Evolutionary conservation across 2,888 invertebrate genomes (phyloP).

Genomic region (Cheilosia vernalis): DNA sequence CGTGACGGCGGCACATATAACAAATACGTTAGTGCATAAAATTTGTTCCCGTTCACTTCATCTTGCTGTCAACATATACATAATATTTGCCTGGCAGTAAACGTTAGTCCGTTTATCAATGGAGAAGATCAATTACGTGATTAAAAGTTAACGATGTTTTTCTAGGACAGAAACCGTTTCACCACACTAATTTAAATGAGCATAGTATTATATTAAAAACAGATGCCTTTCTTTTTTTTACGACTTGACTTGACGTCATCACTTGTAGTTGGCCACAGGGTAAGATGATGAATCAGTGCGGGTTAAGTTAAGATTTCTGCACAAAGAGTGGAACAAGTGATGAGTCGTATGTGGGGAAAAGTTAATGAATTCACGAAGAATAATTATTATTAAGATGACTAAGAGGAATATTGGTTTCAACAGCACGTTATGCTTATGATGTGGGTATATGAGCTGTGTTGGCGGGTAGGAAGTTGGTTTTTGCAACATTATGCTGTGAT

Average conservation of each 20-base stretch:
- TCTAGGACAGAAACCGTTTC: not conserved
- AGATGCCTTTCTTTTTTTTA: conserved; percentile 1
- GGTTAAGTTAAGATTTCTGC: conserved; percentile 22
- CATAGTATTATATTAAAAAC: not conserved
- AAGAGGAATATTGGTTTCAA: not conserved
- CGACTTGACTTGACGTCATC: conserved; percentile 17
- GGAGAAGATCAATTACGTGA: conserved; percentile 3
- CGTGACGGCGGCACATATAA: too few relatives aligned
- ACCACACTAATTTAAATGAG: not conserved
- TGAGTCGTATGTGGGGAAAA: conserved; percentile 22
- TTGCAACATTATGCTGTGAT: too few relatives aligned
- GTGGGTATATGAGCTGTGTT: too few relatives aligned
- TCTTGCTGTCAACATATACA: not conserved
- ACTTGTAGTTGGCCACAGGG: conserved; percentile 7
- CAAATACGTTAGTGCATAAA: too few relatives aligned
- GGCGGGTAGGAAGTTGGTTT: too few relatives aligned
- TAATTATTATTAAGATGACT: conserved; percentile 11
- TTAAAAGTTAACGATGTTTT: conserved; percentile 7
- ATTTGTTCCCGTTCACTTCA: too few relatives aligned
- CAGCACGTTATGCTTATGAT: too few relatives aligned
- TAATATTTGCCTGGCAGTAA: too few relatives aligned
- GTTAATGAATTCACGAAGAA: not conserved
- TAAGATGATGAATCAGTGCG: conserved; percentile 24
- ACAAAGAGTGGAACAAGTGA: conserved; percentile 26
- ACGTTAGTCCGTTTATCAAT: not conserved